Base-by-base conservation (phyloP, 1,140 invertebrate genomes). In the Zaprionus kolodkinae region DNA sequence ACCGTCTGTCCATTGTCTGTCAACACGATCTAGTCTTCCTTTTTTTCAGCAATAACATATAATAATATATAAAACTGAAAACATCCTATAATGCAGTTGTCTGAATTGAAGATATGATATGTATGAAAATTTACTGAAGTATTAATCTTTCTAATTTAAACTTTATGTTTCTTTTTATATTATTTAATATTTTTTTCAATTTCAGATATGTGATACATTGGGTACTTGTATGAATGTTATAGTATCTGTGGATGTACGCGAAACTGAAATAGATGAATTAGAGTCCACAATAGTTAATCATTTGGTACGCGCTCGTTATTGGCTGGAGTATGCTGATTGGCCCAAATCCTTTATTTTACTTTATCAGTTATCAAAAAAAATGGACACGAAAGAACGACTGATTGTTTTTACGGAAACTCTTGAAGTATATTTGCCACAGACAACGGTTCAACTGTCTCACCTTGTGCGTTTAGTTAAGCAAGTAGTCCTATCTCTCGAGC, bases 261-360 rank as follows among this genome's bases (percentile, higher is more conserved):
- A 25, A 10, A 30, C 56, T 15, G 35, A 64, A 27, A 35, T 77
- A n/a, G 38, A 64, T 38, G 45, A 77, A 6, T 27, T 43, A 10
- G 71, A 77, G 17, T 0, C n/a, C 6, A 36, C 59, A 45, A 52
- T 77, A 3, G 30, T 38, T 3, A 68, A 74, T 64, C 3, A 48
- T 10, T 25, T 77, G n/a, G 27, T 43, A 13, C 35, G 55, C 5
- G 76, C 38, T 15, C 72, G 66, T 1, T n/a, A 66, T 5, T 76
- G 38, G 35, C 17, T 76, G 35, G 45, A 72, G 43, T 78, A 76
- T 17, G 72, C 66, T 3, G 61, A 78, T 45, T 78, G 76, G 76
- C 61, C 45, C 6, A 62, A 62, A 27, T 50, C 66, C 2, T 66
- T 52, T 52, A 27, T 71, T 6, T 12, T 78, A 7, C 48, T 78